A percentile compares a stretch with the other conserved stretches of the same genome.
Evolutionary conservation across 2,113 vertebrate genomes (phyloP).

Genomic region (Scopus umbretta): DNA sequence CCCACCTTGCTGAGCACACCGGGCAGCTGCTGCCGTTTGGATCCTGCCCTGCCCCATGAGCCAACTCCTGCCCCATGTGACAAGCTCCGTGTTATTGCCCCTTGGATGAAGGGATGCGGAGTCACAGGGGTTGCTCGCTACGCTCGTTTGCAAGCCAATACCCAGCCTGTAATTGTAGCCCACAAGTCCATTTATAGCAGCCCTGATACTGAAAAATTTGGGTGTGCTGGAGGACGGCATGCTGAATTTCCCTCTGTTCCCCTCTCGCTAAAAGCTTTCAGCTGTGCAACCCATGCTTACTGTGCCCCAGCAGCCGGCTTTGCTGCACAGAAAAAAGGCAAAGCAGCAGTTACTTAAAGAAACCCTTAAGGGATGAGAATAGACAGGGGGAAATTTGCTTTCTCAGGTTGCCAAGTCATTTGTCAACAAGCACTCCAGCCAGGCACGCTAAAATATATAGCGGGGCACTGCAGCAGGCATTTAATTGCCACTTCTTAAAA

Average conservation of each 20-base stretch:
- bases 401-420: background rate
- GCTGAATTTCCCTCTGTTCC: background rate
- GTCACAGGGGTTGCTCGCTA: background rate
- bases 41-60: background rate
- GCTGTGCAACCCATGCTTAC: background rate
- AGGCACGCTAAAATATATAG: background rate
- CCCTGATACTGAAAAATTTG: background rate
- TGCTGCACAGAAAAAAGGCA: background rate
- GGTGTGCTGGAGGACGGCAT: background rate
- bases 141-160: background rate
- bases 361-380: background rate
- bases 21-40: background rate
- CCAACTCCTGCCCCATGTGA: background rate
- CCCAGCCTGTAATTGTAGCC: background rate
- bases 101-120: background rate
- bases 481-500: background rate
- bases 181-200: background rate
- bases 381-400: constrained; percentile 3
- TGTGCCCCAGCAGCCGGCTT: background rate
- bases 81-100: background rate
- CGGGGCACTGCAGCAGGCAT: background rate
- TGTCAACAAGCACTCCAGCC: background rate
- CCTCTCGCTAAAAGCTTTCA: background rate
- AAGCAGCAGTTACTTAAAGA: background rate
- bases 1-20: rapidly evolving